A percentile compares a stretch with the other conserved stretches of the same genome.
Evolutionary conservation across 1,140 invertebrate genomes (phyloP).

Genomic region (Neuroterus valhalla): DNA sequence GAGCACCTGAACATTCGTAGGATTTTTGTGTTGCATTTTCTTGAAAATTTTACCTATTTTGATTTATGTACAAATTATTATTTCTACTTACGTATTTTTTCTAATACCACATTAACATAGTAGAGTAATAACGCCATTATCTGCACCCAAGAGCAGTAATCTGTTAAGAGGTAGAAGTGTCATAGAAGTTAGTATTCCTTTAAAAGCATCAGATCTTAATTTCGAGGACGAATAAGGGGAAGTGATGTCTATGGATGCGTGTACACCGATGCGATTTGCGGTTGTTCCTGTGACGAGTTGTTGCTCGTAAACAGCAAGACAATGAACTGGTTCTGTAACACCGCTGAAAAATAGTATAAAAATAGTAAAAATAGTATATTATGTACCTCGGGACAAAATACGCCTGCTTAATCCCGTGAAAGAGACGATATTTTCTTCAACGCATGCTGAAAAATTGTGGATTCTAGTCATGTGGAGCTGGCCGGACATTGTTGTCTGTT

Average conservation of each 20-base stretch:
- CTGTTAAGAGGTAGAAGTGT: constrained; percentile 91
- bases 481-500: too few relatives aligned
- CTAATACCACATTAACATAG: constrained; percentile 79
- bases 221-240: constrained; percentile 89
- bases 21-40: too few relatives aligned
- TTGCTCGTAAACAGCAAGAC: constrained; percentile 83
- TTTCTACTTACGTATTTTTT: background rate
- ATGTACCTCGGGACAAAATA: too few relatives aligned
- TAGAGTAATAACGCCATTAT: constrained; percentile 90
- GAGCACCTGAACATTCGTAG: too few relatives aligned
- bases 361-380: too few relatives aligned
- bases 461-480: too few relatives aligned
- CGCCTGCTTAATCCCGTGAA: too few relatives aligned
- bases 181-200: constrained; percentile 92
- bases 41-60: too few relatives aligned
- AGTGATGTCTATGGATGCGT: constrained; percentile 84
- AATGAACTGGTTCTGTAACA: constrained; percentile 92
- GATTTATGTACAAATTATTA: background rate
- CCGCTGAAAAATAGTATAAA: constrained; percentile 83
- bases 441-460: too few relatives aligned
- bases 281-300: constrained; percentile 89
- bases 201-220: constrained; percentile 91
- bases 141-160: constrained; percentile 90
- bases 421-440: too few relatives aligned
- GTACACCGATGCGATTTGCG: constrained; percentile 92